Evolutionary conservation across 2,113 vertebrate genomes (phyloP).

Genomic region (Xenopus borealis): DNA sequence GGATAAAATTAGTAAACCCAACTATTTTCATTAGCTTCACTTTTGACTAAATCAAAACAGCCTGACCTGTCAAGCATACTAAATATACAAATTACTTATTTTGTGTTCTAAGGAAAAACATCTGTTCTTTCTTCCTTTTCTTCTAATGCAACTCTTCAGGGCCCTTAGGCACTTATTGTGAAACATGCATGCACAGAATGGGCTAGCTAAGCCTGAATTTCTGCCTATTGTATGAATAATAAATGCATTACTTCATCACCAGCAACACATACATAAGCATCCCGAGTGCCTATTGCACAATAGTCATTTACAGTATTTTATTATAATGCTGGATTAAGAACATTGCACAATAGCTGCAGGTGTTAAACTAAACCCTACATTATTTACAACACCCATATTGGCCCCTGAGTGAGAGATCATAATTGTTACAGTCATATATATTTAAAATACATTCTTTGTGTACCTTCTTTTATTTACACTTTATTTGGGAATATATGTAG

Average conservation of each 20-base stretch:
- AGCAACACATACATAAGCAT: neutral
- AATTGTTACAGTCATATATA: too few species aligned
- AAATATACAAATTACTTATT: constrained; percentile 46
- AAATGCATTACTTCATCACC: constrained; percentile 8
- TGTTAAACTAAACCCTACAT: too few species aligned
- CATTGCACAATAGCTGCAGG: neutral
- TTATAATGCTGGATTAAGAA: neutral
- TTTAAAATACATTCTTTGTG: too few species aligned
- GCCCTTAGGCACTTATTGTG: constrained; percentile 27
- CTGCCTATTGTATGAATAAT: constrained; percentile 12
- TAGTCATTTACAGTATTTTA: neutral
- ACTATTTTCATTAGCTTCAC: constrained; percentile 42
- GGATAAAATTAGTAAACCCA: constrained; percentile 46
- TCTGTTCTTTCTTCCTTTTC: constrained; percentile 38
- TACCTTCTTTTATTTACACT: too few species aligned
- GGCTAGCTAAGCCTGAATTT: constrained; percentile 12
- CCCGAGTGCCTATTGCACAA: neutral
- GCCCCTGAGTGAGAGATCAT: too few species aligned
- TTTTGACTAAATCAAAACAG: constrained; percentile 44
- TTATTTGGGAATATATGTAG: too few species aligned
- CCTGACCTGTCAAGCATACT: constrained; percentile 39
- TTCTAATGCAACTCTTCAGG: constrained; percentile 29
- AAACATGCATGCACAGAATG: constrained; percentile 27
- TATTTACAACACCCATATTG: too few species aligned
- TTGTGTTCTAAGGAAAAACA: constrained; percentile 41